Evolutionary conservation across 2,888 invertebrate genomes (phyloP), one percentile per base, ranked within the genome.

Genomic region (Eumerus sabulonum): DNA sequence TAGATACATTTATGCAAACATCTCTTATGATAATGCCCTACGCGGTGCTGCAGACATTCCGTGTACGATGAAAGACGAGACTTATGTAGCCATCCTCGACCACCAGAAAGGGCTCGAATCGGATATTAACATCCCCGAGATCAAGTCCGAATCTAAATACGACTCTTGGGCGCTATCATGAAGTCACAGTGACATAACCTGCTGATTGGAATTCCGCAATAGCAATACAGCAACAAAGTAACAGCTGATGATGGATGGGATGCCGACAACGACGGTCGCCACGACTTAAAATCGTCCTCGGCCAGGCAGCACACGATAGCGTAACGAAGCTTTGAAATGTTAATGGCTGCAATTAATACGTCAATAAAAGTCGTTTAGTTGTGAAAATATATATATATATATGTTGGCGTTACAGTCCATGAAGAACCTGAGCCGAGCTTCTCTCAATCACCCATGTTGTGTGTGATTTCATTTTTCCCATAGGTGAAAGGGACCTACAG

Each of bases 331-430:
- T 76, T 67, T 81, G 73, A 79, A 79, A 82, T 81, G 76, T 82
- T 84, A 84, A 85, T 86, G 84, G 83, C 83, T 81, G 85, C 87
- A 86, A 87, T 86, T 86, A 86, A 86, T 86, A 84, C 87, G 86
- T 86, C 86, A 86, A 86, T 87, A 86, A 85, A 86, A 87, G 84
- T 84, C 87, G 86, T 87, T 87, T 83, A 84, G 85, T 81, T 81
- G 76, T 70, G 70, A 81, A 81, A 81, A 81, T 81, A 81, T 76
- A n/a, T n/a, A n/a, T n/a, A n/a, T n/a, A n/a, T n/a, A n/a, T n/a
- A n/a, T n/a, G n/a, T n/a, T n/a, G n/a, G n/a, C n/a, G n/a, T n/a
- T n/a, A n/a, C n/a, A n/a, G n/a, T n/a, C n/a, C n/a, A n/a, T n/a
- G n/a, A n/a, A n/a, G n/a, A n/a, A n/a, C n/a, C n/a, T n/a, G n/a